Conservation (phyloP, 2,888 invertebrate genomes). For the Metallyticus violacea region DNA sequence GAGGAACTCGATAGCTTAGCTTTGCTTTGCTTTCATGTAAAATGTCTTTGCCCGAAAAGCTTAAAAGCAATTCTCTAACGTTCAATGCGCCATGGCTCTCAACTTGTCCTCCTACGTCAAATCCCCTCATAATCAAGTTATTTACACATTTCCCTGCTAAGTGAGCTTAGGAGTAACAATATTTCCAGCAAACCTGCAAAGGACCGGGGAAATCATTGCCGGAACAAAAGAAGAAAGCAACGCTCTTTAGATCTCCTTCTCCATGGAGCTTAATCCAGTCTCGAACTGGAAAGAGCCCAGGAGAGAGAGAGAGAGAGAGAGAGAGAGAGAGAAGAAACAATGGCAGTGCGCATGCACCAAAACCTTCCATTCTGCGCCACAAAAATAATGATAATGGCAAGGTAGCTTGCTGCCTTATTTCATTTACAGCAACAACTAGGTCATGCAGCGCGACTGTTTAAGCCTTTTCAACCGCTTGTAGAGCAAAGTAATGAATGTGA, state of each 20-base stretch:
- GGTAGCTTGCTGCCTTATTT: neutral
- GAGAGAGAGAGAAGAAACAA: neutral
- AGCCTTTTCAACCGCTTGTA: neutral
- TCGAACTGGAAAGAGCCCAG: neutral
- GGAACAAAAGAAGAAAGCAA: neutral
- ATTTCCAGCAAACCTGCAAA: neutral
- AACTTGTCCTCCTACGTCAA: neutral
- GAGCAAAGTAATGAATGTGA: neutral
- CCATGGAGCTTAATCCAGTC: neutral
- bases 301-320: neutral
- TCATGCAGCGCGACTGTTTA: neutral
- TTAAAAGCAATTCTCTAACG: too few species aligned
- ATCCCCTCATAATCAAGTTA: neutral
- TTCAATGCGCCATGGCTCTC: neutral
- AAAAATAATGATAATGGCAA: neutral
- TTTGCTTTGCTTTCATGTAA: neutral
- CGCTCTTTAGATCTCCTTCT: neutral
- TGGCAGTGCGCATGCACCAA: neutral
- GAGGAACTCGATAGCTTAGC: neutral
- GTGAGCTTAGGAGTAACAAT: neutral
- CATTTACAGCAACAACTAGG: neutral
- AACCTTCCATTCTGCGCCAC: neutral
- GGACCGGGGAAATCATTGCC: neutral
- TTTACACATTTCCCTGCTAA: neutral
- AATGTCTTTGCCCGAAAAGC: neutral